Base-by-base conservation (phyloP, 2,797 vertebrate genomes). In the Artibeus lituratus region DNA sequence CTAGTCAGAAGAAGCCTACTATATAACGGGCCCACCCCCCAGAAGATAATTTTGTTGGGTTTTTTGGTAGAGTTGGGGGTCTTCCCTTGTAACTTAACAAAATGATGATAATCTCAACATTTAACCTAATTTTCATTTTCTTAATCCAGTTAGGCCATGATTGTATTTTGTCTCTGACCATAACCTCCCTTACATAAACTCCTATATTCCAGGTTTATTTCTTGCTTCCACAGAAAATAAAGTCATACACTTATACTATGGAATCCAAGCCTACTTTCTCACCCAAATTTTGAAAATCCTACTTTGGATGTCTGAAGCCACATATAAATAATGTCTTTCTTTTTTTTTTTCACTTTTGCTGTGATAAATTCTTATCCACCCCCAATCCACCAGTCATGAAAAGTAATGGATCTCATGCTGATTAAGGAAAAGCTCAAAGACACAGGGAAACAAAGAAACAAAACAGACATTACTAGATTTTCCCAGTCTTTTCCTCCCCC, bases 341-440 rank as follows among this genome's bases (percentile, higher is more conserved):
- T 21, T 78, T n/a, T n/a, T n/a, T n/a, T 89, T 90, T 95, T 59
- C 18, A 37, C 72, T 92, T 96, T 53, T 55, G 32, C 22, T 94
- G 29, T 26, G 83, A 53, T 91, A 86, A 94, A 82, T 96, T 14
- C 26, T 90, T 82, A 87, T 94, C 85, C 87, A 49, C 18, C 42
- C 51, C 32, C 42, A 86, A 76, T 15, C 19, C 22, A 78, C 49
- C 39, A 94, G 51, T 18, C 57, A 22, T 88, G 88, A 93, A 91
- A 87, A 85, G 82, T 62, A 82, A 92, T 80, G 3, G 19, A 47
- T 90, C 18, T 42, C 86, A 53, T 44, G 26, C 49, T 91, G 32
- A 73, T 78, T 85, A 94, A 92, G 69, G 32, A 39, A 94, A 97
- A 95, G 69, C n/a, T 88, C 93, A 86, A 1, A 16, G 29, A 78